Evolutionary conservation across 2,797 vertebrate genomes (phyloP).

Genomic region (Scarus forsteni): DNA sequence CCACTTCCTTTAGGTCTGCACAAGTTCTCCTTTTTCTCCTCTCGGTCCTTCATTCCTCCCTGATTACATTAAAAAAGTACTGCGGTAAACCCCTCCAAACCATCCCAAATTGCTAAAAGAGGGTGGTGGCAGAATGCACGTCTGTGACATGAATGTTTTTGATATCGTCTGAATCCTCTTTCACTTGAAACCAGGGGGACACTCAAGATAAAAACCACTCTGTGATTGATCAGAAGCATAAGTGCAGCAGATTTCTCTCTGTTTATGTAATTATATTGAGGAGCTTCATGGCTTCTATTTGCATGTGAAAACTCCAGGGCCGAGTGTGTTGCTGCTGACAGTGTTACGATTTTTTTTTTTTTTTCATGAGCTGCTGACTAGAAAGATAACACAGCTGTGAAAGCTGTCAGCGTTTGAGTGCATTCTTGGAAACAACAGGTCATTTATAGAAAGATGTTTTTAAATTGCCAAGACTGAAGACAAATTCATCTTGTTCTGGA

Average conservation of each 20-base stretch:
- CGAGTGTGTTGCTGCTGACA: conserved; percentile 42
- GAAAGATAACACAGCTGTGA: conserved; percentile 71
- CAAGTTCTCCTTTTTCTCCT: conserved; percentile 54
- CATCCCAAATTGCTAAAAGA: conserved; percentile 59
- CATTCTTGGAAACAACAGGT: conserved; percentile 54
- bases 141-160: conserved; percentile 39
- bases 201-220: conserved; percentile 11
- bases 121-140: conserved; percentile 54
- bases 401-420: conserved; percentile 52
- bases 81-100: conserved; percentile 65
- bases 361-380: conserved; percentile 52
- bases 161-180: conserved; percentile 33
- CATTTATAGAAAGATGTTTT: conserved; percentile 37
- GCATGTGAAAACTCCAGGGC: conserved; percentile 50
- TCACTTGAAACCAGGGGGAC: conserved; percentile 11
- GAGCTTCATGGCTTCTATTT: conserved; percentile 25
- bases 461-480: conserved; percentile 27
- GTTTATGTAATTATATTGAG: conserved; percentile 8
- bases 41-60: conserved; percentile 65
- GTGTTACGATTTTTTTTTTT: conserved; percentile 37
- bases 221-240: conserved; percentile 6
- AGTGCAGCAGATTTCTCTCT: background rate
- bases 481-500: conserved; percentile 3
- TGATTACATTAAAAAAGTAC: conserved; percentile 72
- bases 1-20: conserved; percentile 72